phyloP scores from a whole-genome alignment of 2,797 vertebrate species.

The Darevskia mixta region DNA sequence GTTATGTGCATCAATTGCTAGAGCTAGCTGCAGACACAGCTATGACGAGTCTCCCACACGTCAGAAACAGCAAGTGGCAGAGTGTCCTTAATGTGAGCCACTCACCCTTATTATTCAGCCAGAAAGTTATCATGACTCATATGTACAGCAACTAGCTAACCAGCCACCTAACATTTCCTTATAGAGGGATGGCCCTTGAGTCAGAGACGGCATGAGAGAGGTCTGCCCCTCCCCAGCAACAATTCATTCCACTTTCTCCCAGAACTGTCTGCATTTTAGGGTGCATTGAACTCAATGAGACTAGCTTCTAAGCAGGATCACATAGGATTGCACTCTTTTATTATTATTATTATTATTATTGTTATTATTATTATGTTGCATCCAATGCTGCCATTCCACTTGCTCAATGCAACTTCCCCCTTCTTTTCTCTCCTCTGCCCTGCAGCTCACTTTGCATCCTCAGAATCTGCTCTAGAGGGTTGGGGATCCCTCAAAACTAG shows the following conservation, averaged over 20 bases:
- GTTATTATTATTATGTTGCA: too few species aligned
- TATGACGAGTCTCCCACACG: not conserved
- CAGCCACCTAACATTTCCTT: not conserved
- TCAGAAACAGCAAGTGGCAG: conserved; percentile 1
- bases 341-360: too few species aligned
- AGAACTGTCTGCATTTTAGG: not conserved
- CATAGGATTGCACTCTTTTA: not conserved
- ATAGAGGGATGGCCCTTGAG: not conserved
- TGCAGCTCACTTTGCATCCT: too few species aligned
- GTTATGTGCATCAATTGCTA: not conserved
- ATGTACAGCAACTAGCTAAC: not conserved
- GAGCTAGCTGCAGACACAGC: not conserved
- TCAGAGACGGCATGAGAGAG: not conserved
- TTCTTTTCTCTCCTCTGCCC: too few species aligned
- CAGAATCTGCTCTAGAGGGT: too few species aligned
- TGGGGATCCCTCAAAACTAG: too few species aligned
- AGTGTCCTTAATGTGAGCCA: conserved; percentile 10
- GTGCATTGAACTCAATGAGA: not conserved
- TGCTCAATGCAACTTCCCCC: too few species aligned
- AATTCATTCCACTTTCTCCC: not conserved
- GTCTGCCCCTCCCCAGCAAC: not conserved
- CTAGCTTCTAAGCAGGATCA: not conserved
- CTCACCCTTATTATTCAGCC: not conserved
- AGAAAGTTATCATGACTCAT: not conserved
- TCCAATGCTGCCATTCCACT: too few species aligned